Evolutionary conservation across 2,888 invertebrate species (phyloP).

Genomic region (Oscheius sp.): DNA sequence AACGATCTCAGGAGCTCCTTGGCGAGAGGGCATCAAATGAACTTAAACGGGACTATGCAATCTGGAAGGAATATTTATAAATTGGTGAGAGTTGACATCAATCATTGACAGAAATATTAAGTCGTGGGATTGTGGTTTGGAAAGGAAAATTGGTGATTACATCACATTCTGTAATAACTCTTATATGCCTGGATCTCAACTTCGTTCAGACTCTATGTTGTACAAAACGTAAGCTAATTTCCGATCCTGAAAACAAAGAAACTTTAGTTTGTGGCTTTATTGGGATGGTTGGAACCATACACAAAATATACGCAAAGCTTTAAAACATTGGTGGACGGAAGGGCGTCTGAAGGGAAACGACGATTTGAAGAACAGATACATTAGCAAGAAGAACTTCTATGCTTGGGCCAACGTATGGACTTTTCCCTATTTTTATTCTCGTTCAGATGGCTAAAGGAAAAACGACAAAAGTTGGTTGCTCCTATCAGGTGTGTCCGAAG

Average conservation of each 20-base stretch:
- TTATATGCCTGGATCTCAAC: slow-evolving; percentile 45
- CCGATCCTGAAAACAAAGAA: not conserved
- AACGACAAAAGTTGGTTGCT: slow-evolving; percentile 50
- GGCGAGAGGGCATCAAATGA: slow-evolving; percentile 48
- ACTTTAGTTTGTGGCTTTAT: slow-evolving; percentile 48
- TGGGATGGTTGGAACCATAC: slow-evolving; percentile 47
- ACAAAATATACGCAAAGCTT: slow-evolving; percentile 45
- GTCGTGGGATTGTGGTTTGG: slow-evolving; percentile 54
- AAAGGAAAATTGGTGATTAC: slow-evolving; percentile 43
- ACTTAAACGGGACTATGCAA: slow-evolving; percentile 48
- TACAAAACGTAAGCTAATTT: slow-evolving; percentile 43
- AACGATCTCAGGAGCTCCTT: slow-evolving; percentile 51
- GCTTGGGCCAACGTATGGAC: slow-evolving; percentile 53
- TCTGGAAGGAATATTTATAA: slow-evolving; percentile 56
- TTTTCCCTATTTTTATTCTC: not conserved
- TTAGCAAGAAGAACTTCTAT: slow-evolving; percentile 42
- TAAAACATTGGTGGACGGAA: slow-evolving; percentile 57
- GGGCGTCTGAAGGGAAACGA: slow-evolving; percentile 47
- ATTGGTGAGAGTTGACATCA: slow-evolving; percentile 38
- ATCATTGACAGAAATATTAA: slow-evolving; percentile 15
- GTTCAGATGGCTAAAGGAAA: slow-evolving; percentile 60
- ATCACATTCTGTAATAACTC: slow-evolving; percentile 41
- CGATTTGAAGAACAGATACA: slow-evolving; percentile 48
- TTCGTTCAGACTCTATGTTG: slow-evolving; percentile 50
- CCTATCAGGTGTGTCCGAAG: slow-evolving; percentile 45